phyloP scores from a whole-genome alignment of 1,140 invertebrate species.

The Tetraneura akinire region DNA sequence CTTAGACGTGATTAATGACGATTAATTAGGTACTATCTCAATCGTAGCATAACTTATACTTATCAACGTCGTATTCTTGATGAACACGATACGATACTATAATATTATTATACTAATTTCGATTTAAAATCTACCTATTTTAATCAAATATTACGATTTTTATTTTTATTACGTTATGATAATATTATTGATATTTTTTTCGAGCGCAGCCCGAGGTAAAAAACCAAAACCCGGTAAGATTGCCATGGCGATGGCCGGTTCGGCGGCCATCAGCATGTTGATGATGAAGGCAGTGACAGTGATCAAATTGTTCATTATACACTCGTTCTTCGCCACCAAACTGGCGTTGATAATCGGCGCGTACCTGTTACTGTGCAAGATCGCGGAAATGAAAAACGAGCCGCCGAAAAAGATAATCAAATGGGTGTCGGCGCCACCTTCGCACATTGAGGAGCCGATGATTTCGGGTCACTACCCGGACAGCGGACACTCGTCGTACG shows the following conservation, averaged over 20 bases:
- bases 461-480: background rate
- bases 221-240: constrained; percentile 10
- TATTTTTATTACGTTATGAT: too few relatives aligned
- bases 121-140: too few relatives aligned
- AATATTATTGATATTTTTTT: too few relatives aligned
- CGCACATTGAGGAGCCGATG: constrained; percentile 2
- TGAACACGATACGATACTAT: too few relatives aligned
- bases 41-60: too few relatives aligned
- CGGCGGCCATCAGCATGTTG: constrained; percentile 23
- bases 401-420: constrained; percentile 10
- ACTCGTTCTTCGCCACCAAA: constrained; percentile 43
- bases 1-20: too few relatives aligned
- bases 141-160: too few relatives aligned
- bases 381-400: constrained; percentile 28
- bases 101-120: too few relatives aligned
- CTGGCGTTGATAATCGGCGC: background rate
- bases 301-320: constrained; percentile 48
- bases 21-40: too few relatives aligned
- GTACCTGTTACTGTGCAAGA: constrained; percentile 37
- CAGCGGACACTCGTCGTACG: background rate
- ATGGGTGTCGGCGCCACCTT: constrained; percentile 15
- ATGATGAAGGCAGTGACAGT: constrained; percentile 19
- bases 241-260: constrained; percentile 6
- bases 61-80: too few relatives aligned
- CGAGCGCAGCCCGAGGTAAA: background rate